These are phyloP conservation scores for Drosophila hawaiiensis DNA, from an alignment of 2,888 invertebrate species.

Conservation along the genomic window DNA sequence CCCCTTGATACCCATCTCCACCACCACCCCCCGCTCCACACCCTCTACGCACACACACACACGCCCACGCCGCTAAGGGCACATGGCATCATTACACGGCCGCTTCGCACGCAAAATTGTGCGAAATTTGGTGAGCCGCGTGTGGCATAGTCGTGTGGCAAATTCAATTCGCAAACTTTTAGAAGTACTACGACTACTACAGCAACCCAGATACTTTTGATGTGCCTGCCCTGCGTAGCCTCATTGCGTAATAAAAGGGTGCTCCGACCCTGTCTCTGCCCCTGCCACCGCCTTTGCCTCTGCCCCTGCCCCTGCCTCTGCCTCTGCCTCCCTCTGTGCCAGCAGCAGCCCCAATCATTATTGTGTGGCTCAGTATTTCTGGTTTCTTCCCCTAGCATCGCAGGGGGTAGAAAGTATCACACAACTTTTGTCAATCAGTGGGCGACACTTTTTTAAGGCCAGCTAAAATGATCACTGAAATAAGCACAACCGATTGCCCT, in stretches of 20 bases:
- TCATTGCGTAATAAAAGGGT: constrained; percentile 46
- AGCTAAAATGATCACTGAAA: constrained; percentile 6
- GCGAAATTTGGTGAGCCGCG: constrained; percentile 81
- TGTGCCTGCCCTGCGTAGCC: constrained; percentile 33
- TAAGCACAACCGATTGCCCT: background rate
- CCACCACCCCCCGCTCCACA: background rate
- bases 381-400: background rate
- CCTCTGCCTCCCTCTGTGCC: background rate
- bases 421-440: constrained; percentile 10
- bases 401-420: constrained; percentile 2
- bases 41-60: background rate
- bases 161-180: constrained; percentile 82
- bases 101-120: constrained; percentile 78
- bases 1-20: constrained; percentile 20
- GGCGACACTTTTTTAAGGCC: background rate
- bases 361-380: constrained; percentile 3
- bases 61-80: constrained; percentile 36
- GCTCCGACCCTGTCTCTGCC: background rate
- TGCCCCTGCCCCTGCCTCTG: background rate
- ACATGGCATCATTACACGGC: constrained; percentile 79
- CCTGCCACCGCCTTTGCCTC: background rate
- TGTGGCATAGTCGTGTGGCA: constrained; percentile 84
- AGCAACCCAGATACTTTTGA: constrained; percentile 57
- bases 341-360: constrained; percentile 15
- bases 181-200: constrained; percentile 12